Evolutionary conservation across 2,113 vertebrate genomes (phyloP).

Genomic region (Rhizomys pruinosus): DNA sequence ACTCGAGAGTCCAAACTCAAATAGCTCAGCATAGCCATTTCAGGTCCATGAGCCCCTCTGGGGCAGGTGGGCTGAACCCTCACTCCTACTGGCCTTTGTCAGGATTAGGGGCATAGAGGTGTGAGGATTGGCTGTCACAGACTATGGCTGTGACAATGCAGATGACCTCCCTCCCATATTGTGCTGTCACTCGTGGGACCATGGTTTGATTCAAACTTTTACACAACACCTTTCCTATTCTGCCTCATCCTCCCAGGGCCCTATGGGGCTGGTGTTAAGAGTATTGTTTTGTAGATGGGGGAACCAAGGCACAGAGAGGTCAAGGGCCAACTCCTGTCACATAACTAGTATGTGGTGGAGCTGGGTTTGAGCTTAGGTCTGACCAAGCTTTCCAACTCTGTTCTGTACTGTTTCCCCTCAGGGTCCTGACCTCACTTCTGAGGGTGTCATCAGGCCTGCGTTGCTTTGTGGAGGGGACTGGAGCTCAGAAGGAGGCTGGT

Average conservation of each 20-base stretch:
- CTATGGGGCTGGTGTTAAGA: accelerated
- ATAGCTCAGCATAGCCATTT: neutral
- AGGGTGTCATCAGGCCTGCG: neutral
- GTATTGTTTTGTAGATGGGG: neutral
- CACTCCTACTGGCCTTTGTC: neutral
- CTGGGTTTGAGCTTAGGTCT: neutral
- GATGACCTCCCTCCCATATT: neutral
- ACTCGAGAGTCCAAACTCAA: neutral
- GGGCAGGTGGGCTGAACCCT: neutral
- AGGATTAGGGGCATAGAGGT: neutral
- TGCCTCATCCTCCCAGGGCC: neutral
- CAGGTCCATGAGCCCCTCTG: too few relatives aligned
- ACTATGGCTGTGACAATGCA: neutral
- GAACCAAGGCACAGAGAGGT: conserved; percentile 43
- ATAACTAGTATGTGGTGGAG: neutral
- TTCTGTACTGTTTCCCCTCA: accelerated
- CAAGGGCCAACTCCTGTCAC: neutral
- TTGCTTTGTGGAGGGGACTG: conserved; percentile 41
- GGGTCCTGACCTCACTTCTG: neutral
- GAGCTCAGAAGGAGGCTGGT: conserved; percentile 74
- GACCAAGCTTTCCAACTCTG: neutral
- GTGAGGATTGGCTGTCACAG: neutral
- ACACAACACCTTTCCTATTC: neutral
- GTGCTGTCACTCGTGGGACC: neutral
- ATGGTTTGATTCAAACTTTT: neutral